Percentiles rank a stretch among this genome's conserved stretches.
Evolutionary conservation across 2,797 vertebrate genomes (phyloP).

Genomic region (Nyctibius grandis): DNA sequence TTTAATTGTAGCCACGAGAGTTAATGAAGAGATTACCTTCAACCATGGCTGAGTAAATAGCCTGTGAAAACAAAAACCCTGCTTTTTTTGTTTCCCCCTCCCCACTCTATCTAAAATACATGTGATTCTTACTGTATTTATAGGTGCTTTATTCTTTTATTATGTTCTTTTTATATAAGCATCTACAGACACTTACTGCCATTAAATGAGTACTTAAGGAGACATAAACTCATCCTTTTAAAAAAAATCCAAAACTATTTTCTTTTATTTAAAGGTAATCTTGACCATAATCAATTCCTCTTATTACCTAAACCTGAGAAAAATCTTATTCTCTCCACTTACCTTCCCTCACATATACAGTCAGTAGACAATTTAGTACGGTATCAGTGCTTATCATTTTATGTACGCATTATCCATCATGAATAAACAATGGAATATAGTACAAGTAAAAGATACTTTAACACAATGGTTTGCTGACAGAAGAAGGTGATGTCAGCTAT

Average conservation of each 20-base stretch:
- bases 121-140: not conserved
- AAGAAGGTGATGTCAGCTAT: not conserved
- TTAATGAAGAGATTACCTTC: conserved; percentile 36
- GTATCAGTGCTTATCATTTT: not conserved
- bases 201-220: not conserved
- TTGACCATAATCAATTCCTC: not conserved
- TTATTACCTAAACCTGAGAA: not conserved
- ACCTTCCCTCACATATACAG: not conserved
- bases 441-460: not conserved
- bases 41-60: not conserved
- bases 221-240: not conserved
- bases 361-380: not conserved
- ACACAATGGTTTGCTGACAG: not conserved
- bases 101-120: not conserved
- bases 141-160: not conserved
- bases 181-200: not conserved
- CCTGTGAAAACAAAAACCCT: not conserved
- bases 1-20: conserved; percentile 24
- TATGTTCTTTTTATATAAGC: not conserved
- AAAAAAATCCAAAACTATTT: not conserved
- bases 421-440: not conserved
- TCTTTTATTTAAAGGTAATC: not conserved
- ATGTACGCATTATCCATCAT: not conserved
- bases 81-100: not conserved
- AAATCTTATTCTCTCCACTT: not conserved